These are phyloP conservation scores for Ganaspis brasiliensis DNA, from an alignment of 2,888 invertebrate species.

Conservation along the genomic window DNA sequence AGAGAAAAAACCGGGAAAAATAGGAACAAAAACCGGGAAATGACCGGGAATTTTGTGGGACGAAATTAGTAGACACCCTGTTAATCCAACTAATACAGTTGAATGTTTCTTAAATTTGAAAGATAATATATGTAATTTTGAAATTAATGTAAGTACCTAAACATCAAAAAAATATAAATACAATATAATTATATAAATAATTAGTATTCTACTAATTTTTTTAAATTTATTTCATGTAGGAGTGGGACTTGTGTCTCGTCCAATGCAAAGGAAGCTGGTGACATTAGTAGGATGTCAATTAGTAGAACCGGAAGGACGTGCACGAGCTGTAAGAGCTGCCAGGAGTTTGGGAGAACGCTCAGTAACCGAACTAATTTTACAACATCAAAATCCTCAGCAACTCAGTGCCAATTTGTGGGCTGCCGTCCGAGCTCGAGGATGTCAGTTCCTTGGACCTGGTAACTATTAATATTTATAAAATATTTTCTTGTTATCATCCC, in stretches of 20 bases:
- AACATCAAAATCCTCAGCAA: constrained; percentile 98
- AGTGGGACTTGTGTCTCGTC: constrained; percentile 86
- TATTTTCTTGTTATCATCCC: neutral
- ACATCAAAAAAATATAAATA: too few relatives aligned
- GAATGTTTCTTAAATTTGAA: too few relatives aligned
- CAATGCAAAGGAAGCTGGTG: constrained; percentile 97
- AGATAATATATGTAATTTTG: too few relatives aligned
- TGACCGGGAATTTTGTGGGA: too few relatives aligned
- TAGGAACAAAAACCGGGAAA: too few relatives aligned
- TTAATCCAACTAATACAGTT: too few relatives aligned
- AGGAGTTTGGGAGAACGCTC: constrained; percentile 97
- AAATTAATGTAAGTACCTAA: too few relatives aligned
- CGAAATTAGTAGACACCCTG: too few relatives aligned
- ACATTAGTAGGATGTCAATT: constrained; percentile 96
- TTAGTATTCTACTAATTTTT: too few relatives aligned
- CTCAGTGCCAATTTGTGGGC: constrained; percentile 97
- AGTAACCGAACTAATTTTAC: constrained; percentile 95
- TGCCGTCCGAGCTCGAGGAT: constrained; percentile 96
- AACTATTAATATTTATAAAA: constrained; percentile 49
- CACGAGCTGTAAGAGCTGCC: constrained; percentile 90
- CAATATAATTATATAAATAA: too few relatives aligned
- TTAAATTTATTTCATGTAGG: constrained; percentile 61
- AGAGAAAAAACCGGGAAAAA: too few relatives aligned
- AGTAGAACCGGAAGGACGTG: constrained; percentile 92
- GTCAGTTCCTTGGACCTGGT: constrained; percentile 98